A percentile compares a stretch with the other conserved stretches of the same genome.
phyloP scores from a whole-genome alignment of 2,113 vertebrate species.

The Toxostoma redivivum region DNA sequence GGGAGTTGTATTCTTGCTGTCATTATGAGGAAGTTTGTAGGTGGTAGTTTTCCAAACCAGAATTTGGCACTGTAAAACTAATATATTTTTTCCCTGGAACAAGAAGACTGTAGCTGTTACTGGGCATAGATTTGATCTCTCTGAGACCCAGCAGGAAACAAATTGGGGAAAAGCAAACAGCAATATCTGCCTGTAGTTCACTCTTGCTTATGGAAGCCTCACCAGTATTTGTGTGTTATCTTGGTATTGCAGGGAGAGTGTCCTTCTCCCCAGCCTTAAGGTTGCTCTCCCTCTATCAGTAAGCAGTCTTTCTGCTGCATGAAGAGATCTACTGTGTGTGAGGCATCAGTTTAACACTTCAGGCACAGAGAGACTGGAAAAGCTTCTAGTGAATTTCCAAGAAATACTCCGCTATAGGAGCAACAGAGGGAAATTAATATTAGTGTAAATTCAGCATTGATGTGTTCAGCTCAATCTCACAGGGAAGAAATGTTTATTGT shows the following conservation, averaged over 20 bases:
- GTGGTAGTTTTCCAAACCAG: conserved; percentile 19
- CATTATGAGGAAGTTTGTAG: background rate
- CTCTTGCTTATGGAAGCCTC: background rate
- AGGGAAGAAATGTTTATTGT: background rate
- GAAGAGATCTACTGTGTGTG: background rate
- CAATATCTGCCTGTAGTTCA: background rate
- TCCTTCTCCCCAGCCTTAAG: background rate
- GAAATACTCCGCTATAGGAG: background rate
- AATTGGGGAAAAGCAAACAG: background rate
- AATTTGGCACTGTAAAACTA: background rate
- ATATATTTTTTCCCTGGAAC: background rate
- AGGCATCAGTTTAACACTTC: background rate
- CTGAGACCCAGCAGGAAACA: background rate
- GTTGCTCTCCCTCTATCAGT: background rate
- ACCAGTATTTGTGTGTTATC: background rate
- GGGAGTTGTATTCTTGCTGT: background rate
- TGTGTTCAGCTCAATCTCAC: background rate
- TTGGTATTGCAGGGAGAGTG: background rate
- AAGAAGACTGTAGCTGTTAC: background rate
- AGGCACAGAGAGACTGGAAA: background rate
- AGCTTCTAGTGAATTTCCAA: background rate
- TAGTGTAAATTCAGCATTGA: background rate
- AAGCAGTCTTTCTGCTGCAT: background rate
- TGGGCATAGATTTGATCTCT: background rate
- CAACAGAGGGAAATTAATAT: background rate